A percentile compares a stretch with the other conserved stretches of the same genome.
phyloP scores from a whole-genome alignment of 1,140 invertebrate species.

The Pectinophora gossypiella region DNA sequence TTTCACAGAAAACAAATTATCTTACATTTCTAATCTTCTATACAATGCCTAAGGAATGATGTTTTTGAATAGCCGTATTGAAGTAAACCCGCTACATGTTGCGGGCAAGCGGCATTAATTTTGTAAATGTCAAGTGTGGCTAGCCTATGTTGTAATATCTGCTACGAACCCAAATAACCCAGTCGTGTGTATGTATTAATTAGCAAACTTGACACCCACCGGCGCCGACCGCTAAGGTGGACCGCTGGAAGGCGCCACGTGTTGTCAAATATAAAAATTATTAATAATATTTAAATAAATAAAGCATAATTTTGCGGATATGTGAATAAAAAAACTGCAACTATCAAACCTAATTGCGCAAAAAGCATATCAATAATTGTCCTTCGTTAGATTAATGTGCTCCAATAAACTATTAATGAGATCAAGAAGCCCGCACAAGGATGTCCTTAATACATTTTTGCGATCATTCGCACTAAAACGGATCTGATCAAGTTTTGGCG shows the following conservation, averaged over 20 bases:
- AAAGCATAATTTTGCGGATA: too few species aligned
- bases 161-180: background rate
- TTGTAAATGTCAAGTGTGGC: background rate
- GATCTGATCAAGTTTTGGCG: conserved; percentile 17
- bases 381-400: too few species aligned
- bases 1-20: background rate
- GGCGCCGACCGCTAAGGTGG: too few species aligned
- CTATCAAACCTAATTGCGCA: too few species aligned
- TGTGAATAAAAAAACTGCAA: too few species aligned
- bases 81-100: background rate
- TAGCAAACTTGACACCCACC: background rate
- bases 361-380: too few species aligned
- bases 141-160: background rate
- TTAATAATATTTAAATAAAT: too few species aligned
- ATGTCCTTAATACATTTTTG: background rate
- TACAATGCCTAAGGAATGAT: too few species aligned
- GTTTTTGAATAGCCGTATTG: too few species aligned
- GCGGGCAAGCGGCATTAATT: background rate
- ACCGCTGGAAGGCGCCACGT: too few species aligned
- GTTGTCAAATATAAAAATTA: too few species aligned
- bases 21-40: background rate
- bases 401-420: background rate
- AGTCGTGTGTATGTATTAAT: background rate
- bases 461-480: conserved; percentile 3
- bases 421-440: background rate